Percentiles rank a stretch among this genome's conserved stretches.
These are phyloP conservation scores for Sterrhoptilus dennistouni DNA, from an alignment of 2,113 vertebrate species.

Conservation along the genomic window DNA sequence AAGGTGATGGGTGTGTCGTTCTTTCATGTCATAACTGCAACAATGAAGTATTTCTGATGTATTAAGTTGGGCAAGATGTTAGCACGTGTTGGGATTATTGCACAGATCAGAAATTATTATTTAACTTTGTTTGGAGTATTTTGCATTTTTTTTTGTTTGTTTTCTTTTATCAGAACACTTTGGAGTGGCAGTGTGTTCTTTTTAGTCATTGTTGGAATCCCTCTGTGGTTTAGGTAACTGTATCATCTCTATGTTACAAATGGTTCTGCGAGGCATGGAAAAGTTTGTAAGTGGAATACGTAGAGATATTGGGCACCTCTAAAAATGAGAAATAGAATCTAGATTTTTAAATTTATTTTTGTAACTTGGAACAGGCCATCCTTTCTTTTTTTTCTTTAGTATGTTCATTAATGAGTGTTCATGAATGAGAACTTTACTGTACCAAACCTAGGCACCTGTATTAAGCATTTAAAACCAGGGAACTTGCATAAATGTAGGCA, in stretches of 20 bases:
- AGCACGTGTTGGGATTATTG: background rate
- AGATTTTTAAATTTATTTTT: background rate
- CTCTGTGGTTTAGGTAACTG: background rate
- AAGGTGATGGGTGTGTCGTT: no score
- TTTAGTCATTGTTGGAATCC: fast-evolving
- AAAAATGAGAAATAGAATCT: background rate
- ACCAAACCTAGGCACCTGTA: background rate
- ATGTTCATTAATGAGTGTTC: background rate
- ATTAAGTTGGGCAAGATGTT: background rate
- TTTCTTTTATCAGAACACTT: background rate
- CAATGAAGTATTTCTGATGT: background rate
- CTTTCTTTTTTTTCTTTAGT: background rate
- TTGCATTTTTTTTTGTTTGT: background rate
- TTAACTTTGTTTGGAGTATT: background rate
- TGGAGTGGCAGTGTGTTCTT: background rate
- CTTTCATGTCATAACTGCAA: no score
- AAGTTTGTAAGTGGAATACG: background rate
- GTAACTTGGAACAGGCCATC: background rate
- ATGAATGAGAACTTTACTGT: background rate
- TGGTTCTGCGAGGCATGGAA: background rate
- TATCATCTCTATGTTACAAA: background rate
- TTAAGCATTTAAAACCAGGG: background rate
- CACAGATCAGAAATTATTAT: background rate
- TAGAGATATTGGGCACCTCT: background rate
- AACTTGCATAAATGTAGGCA: background rate